Conservation (phyloP, 2,888 invertebrate genomes). For the Heliconius hortense region DNA sequence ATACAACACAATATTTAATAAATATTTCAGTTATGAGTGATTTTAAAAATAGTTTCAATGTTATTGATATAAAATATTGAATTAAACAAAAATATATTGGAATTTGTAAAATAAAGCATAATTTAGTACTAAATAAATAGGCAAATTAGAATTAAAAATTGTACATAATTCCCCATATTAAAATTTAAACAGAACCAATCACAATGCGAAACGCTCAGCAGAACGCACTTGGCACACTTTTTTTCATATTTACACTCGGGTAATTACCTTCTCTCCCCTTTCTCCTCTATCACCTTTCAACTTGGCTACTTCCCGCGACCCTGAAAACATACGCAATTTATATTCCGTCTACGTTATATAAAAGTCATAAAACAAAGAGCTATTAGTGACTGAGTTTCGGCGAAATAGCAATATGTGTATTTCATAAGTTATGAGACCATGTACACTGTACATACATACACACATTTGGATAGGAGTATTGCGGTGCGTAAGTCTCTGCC, state of each 20-base stretch:
- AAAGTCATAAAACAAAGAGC: slow-evolving; percentile 54
- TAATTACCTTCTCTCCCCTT: slow-evolving; percentile 74
- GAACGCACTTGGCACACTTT: slow-evolving; percentile 3
- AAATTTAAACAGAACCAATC: neutral
- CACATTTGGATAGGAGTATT: neutral
- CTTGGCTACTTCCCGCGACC: slow-evolving; percentile 54
- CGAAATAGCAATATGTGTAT: slow-evolving; percentile 40
- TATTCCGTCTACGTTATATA: slow-evolving; percentile 53
- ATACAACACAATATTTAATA: too few species aligned
- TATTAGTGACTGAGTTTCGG: slow-evolving; percentile 45
- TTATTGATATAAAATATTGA: too few species aligned
- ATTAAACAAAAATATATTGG: too few species aligned
- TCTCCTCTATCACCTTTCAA: slow-evolving; percentile 62
- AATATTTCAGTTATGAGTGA: too few species aligned
- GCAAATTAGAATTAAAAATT: neutral
- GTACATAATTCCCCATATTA: neutral
- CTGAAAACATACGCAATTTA: slow-evolving; percentile 56
- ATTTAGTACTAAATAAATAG: neutral
- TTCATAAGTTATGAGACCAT: slow-evolving; percentile 38
- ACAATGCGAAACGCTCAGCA: neutral
- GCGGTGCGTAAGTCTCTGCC: slow-evolving; percentile 37
- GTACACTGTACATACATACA: slow-evolving; percentile 4
- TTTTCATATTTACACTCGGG: slow-evolving; percentile 43
- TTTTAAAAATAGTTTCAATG: too few species aligned
- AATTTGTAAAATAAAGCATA: too few species aligned